Evolutionary conservation across 2,888 invertebrate species (phyloP), one percentile per base, ranked within the genome.

Genomic region (Drosophila infuscata): DNA sequence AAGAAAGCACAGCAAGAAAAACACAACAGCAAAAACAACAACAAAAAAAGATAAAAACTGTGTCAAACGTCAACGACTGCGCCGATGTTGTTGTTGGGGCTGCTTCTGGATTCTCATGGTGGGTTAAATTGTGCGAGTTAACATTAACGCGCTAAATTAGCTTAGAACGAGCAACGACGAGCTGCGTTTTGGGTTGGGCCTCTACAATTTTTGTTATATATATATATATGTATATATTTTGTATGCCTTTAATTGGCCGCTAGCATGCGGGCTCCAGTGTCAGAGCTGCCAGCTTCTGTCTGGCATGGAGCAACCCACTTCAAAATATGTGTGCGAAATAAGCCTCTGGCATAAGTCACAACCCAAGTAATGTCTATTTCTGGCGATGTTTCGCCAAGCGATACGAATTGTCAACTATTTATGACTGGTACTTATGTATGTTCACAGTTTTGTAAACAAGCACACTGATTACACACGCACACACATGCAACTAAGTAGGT

Each of bases 21-120:
- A 68, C 38, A 63, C 51, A 66, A 46, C 12, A 46, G 46, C 46
- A 20, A 15, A 12, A 56, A 38, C 56, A 30, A 48, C 3, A 46
- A 32, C 51, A 51, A 58, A 3, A 17, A 49, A 32, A 53, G 46
- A 54, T 52, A 69, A 73, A 72, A 87, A 77, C 62, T 88, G 76
- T 87, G 87, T 89, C 87, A 89, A 87, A 87, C 71, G 87, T 88
- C 89, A 87, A 89, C 76, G 89, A 87, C 86, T 84, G 69, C 54
- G 56, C 57, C 67, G 52, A 36, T 73, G 63, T 33, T 48, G 20
- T 46, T 25, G 46, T 15, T 20, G 20, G 20, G 54, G 70, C 49
- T 65, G 41, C 54, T 79, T 54, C 56, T 81, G 61, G 53, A 79
- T 70, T 85, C 76, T 72, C 53, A 73, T 74, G 70, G 69, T 71